Base-by-base conservation (phyloP, 2,888 invertebrate genomes). In the Mythimna loreyi region DNA sequence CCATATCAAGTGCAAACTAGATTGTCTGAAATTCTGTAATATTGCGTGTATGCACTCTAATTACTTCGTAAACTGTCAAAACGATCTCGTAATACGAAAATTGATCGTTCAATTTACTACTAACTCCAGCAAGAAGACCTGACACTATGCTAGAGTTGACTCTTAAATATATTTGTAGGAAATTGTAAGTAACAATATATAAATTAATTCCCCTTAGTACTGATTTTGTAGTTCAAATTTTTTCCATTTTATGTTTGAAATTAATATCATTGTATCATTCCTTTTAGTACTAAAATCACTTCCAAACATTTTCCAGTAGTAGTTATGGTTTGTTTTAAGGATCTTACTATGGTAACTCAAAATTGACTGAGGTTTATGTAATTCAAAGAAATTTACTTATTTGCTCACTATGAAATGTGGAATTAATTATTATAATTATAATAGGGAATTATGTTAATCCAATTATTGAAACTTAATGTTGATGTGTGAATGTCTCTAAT, bases 401-500 rank as follows among this genome's bases (percentile, higher is more conserved):
- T 91, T 92, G 89, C 90, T 90, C 87, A 88, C 84, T 85, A 84
- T 82, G 86, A 87, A 90, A 86, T 89, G 86, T 86, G 87, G 89
- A 90, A 90, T 87, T 91, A 91, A 89, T 40, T 92, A 92, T 89
- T 85, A 91, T 91, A 91, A 87, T 89, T 88, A 86, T 83, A 85
- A 84, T 89, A 89, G 87, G 84, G 86, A 90, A 88, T 87, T 89
- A 90, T 90, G 89, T 91, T 92, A 92, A 91, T 92, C 90, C 91
- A 91, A 89, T 91, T 92, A 91, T 90, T 91, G 87, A 90, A 91
- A 87, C 89, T 92, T 89, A 92, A 94, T 94, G 92, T 95, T 93
- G 96, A 95, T 95, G 96, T 96, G 96, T 96, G 96, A 96, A 96
- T 96, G 96, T 96, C 96, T 96, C 96, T 95, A 92, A 95, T 94